Base-by-base conservation (phyloP, 2,113 vertebrate species). In the Zonotrichia leucophrys region DNA sequence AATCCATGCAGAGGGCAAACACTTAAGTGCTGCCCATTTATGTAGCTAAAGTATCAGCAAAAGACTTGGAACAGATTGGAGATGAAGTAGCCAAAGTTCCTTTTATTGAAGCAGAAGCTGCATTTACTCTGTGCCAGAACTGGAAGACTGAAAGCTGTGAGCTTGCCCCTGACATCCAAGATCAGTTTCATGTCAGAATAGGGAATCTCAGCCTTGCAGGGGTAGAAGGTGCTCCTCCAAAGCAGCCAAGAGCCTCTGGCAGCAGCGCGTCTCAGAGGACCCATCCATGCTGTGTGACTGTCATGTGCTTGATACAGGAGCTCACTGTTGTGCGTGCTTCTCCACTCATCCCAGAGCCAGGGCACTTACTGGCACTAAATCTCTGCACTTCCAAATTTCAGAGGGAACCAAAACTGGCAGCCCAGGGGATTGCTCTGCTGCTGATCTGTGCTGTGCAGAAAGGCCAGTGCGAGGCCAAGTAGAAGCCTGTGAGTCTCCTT, bases 321-420 rank as follows among this genome's bases (percentile, higher is more conserved):
- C 94, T 96, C 84, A 33, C 59, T 83, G 91, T 96, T 97, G 94
- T 83, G 91, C 79, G 25, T 97, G 97, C 96, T 97, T 97, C 96
- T 97, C 96, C 49, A 97, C 96, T 23, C 92, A 62, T 67, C 78
- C 72, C 76, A 46, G 81, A 85, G 89, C 94, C 92, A 56, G 87
- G 5, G 35, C 10, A 3, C 55, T 77, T 44, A 2, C 92, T 79
- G 81, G 75, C 59, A 56, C 13, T 60, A 42, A 64, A 67, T 46
- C 27, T 47, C 83, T 68, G 86, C 80, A 22, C 60, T 89, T 74
- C 58, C 70, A 85, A 76, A 82, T 77, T 77, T 41, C 47, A 30
- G 42, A 23, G 33, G 70, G 41, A 62, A 60, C 39, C 13, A 16
- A 66, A 91, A 28, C 56, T 24, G 39, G 23, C 25, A 28, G 11